Conservation (phyloP, 92 coral and sea anemone genomes). For the Bergia sp. region DNA sequence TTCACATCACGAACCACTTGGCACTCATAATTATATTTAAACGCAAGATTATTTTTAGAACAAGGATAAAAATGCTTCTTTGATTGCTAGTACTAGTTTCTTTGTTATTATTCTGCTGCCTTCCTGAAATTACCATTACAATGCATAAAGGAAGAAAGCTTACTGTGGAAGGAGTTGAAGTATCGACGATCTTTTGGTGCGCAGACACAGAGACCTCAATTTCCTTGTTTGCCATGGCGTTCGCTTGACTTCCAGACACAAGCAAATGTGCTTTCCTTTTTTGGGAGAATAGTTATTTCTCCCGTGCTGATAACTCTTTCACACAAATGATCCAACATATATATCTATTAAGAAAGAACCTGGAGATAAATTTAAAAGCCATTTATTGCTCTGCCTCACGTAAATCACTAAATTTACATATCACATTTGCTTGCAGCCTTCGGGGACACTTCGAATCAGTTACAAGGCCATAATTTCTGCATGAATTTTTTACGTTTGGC, state of each 20-base stretch:
- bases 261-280: not conserved
- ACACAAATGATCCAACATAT: constrained; percentile 32
- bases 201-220: constrained; percentile 7
- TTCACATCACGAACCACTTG: constrained; percentile 10
- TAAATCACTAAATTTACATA: constrained; percentile 19
- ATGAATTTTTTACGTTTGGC: constrained; percentile 8
- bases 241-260: not conserved
- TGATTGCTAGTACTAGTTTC: constrained; percentile 38
- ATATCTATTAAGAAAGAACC: constrained; percentile 41
- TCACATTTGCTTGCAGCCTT: constrained; percentile 21
- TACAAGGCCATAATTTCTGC: constrained; percentile 20
- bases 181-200: constrained; percentile 18
- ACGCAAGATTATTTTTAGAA: constrained; percentile 4
- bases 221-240: constrained; percentile 29
- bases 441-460: constrained; percentile 26
- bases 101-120: constrained; percentile 28
- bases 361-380: constrained; percentile 43
- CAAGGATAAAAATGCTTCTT: not conserved
- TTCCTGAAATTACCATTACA: constrained; percentile 28
- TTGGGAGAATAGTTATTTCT: constrained; percentile 8
- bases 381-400: constrained; percentile 31
- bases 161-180: constrained; percentile 30
- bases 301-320: constrained; percentile 28
- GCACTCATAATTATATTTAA: not conserved
- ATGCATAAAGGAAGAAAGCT: constrained; percentile 34